Evolutionary conservation across 2,797 vertebrate species (phyloP).

Genomic region (Okamejei kenojei): DNA sequence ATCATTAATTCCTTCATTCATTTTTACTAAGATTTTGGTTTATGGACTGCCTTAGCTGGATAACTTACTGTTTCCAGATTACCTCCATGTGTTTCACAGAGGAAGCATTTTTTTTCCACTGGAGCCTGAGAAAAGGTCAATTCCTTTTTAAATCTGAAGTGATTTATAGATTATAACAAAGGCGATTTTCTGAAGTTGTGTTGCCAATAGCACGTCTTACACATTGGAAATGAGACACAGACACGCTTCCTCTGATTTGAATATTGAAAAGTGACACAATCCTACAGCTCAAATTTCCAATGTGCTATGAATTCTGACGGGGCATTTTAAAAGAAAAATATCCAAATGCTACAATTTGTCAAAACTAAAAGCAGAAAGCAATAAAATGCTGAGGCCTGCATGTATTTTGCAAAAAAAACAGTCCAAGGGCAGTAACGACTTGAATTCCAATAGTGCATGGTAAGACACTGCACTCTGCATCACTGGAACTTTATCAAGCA

Average conservation of each 20-base stretch:
- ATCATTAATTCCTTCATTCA: conserved; percentile 9
- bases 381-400: neutral
- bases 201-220: neutral
- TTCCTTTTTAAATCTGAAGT: neutral
- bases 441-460: neutral
- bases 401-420: neutral
- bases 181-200: neutral
- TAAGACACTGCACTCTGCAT: neutral
- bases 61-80: neutral
- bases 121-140: conserved; percentile 31
- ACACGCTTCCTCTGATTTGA: neutral
- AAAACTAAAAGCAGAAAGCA: neutral
- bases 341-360: neutral
- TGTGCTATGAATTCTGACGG: neutral
- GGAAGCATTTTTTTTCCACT: neutral
- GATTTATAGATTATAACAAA: neutral
- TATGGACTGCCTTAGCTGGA: neutral
- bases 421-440: neutral
- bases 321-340: neutral
- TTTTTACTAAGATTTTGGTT: neutral
- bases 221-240: neutral
- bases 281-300: neutral
- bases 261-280: neutral
- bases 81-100: neutral
- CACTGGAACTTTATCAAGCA: neutral